These are phyloP conservation scores for Augochlora pura DNA, from an alignment of 1,140 invertebrate genomes.

Conservation along the genomic window DNA sequence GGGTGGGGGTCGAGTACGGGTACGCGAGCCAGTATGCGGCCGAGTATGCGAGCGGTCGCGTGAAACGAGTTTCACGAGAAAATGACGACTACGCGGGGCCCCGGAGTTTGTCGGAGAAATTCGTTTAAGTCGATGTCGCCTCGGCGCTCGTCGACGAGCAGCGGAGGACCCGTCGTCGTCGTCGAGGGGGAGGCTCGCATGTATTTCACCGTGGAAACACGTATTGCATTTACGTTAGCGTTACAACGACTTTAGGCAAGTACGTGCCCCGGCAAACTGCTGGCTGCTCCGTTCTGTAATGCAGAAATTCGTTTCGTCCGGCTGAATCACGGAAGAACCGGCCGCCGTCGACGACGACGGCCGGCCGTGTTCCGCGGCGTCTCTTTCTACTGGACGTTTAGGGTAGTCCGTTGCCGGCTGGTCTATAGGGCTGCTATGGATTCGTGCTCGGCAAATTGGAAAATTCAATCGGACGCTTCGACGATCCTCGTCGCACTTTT, in stretches of 20 bases:
- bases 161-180: constrained; percentile 14
- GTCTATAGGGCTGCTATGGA: too few species aligned
- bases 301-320: constrained; percentile 26
- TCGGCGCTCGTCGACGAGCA: constrained; percentile 9
- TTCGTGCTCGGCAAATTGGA: not conserved
- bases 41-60: not conserved
- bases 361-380: too few species aligned
- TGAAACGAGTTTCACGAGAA: constrained; percentile 35
- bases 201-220: constrained; percentile 55
- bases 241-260: constrained; percentile 61
- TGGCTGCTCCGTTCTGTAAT: not conserved
- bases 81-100: constrained; percentile 17
- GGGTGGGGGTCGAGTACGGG: too few species aligned
- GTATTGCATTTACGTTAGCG: constrained; percentile 57
- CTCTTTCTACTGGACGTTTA: too few species aligned
- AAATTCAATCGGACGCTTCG: not conserved
- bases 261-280: constrained; percentile 47
- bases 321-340: not conserved
- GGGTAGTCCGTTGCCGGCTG: too few species aligned
- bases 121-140: constrained; percentile 52
- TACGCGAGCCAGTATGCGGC: too few species aligned
- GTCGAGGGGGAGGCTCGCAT: constrained; percentile 7
- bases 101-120: constrained; percentile 37
- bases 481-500: too few species aligned
- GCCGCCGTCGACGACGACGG: too few species aligned